Conservation (phyloP, 2,888 invertebrate genomes). For the Vanessa cardui region DNA sequence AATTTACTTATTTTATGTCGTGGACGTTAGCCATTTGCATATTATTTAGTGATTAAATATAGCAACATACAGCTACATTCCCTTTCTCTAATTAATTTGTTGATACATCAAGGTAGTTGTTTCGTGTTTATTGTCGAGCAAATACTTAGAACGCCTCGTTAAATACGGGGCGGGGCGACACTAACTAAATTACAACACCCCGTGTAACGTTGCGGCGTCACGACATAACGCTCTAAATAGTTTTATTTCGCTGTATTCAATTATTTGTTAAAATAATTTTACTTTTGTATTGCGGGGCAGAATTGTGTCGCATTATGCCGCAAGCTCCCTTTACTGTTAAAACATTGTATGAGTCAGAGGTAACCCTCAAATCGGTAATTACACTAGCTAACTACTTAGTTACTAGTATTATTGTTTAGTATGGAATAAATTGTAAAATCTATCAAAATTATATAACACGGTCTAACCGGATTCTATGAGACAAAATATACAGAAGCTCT, state of each 20-base stretch:
- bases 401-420: too few relatives aligned
- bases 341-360: too few relatives aligned
- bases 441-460: too few relatives aligned
- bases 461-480: too few relatives aligned
- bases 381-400: too few relatives aligned
- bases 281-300: too few relatives aligned
- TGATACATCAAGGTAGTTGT: slow-evolving; percentile 51
- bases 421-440: too few relatives aligned
- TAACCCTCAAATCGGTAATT: too few relatives aligned
- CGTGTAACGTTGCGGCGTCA: slow-evolving; percentile 60
- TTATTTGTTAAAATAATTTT: background rate
- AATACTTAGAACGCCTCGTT: slow-evolving; percentile 66
- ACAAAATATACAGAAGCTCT: too few relatives aligned
- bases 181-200: slow-evolving; percentile 59
- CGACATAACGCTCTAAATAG: slow-evolving; percentile 44
- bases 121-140: slow-evolving; percentile 59
- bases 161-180: slow-evolving; percentile 63
- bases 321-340: too few relatives aligned
- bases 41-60: slow-evolving; percentile 11
- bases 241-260: slow-evolving; percentile 15
- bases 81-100: slow-evolving; percentile 39
- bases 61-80: slow-evolving; percentile 17
- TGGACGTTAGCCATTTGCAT: background rate
- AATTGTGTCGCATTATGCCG: too few relatives aligned
- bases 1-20: too few relatives aligned